These are phyloP conservation scores for Oophaga pumilio DNA, from an alignment of 2,113 vertebrate species.

Conservation along the genomic window DNA sequence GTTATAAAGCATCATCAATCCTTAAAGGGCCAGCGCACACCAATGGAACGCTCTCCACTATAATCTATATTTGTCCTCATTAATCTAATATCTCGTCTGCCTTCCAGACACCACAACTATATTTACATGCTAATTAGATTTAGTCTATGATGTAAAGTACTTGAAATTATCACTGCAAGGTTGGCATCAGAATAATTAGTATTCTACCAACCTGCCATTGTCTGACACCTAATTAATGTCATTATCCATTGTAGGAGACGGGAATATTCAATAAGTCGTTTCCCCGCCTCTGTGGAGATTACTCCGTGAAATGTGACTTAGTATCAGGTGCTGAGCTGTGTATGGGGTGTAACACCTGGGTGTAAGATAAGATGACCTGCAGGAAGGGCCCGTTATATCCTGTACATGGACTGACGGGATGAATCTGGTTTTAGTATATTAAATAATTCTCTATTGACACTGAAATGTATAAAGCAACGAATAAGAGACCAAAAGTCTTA, in stretches of 20 bases:
- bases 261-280: neutral
- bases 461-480: no score
- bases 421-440: no score
- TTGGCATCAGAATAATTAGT: neutral
- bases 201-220: neutral
- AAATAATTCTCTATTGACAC: no score
- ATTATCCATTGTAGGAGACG: neutral
- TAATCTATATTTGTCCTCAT: neutral
- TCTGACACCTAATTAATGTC: constrained; percentile 11
- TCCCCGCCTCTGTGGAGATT: neutral
- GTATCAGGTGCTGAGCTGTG: neutral
- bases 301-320: neutral
- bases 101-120: neutral
- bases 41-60: no score
- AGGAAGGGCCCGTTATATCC: no score
- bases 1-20: neutral
- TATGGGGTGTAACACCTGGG: no score
- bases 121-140: constrained; percentile 14
- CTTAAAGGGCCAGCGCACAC: neutral
- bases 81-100: neutral
- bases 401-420: no score
- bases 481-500: no score
- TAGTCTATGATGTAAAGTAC: neutral
- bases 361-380: no score
- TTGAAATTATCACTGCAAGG: neutral